phyloP scores from a whole-genome alignment of 2,888 invertebrate species.

The Glaucopsyche alexis region DNA sequence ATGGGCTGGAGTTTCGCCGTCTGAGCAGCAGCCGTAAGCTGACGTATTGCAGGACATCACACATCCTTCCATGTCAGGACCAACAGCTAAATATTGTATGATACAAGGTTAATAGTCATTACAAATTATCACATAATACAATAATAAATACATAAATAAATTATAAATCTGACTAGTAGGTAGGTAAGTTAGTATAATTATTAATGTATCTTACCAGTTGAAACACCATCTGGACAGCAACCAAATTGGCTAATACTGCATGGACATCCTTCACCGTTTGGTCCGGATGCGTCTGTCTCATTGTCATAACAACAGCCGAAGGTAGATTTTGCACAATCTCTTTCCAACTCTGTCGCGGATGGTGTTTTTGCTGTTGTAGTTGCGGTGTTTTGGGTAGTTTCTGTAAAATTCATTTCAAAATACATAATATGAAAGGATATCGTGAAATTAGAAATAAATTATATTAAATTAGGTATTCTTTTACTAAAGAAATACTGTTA shows the following conservation, averaged over 20 bases:
- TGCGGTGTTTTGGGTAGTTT: too few species aligned
- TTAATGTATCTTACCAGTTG: slow-evolving; percentile 75
- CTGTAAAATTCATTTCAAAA: not conserved
- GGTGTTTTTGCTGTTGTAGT: slow-evolving; percentile 34
- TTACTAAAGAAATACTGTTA: slow-evolving; percentile 21
- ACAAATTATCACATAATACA: too few species aligned
- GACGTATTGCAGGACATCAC: slow-evolving; percentile 83
- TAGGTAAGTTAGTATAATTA: too few species aligned
- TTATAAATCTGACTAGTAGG: too few species aligned
- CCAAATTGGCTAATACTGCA: slow-evolving; percentile 82
- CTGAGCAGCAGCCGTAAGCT: slow-evolving; percentile 92
- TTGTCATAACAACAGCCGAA: slow-evolving; percentile 90
- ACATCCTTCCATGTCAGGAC: slow-evolving; percentile 88
- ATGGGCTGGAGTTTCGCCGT: slow-evolving; percentile 90
- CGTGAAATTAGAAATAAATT: too few species aligned
- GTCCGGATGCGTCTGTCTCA: slow-evolving; percentile 80
- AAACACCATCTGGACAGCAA: slow-evolving; percentile 86
- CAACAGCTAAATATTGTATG: slow-evolving; percentile 73
- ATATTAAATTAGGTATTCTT: too few species aligned
- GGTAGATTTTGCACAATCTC: slow-evolving; percentile 73
- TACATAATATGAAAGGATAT: too few species aligned
- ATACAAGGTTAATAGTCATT: too few species aligned
- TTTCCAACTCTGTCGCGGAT: slow-evolving; percentile 41
- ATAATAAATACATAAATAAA: too few species aligned
- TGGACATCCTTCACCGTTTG: slow-evolving; percentile 83